Evolutionary conservation across 2,888 invertebrate species (phyloP).

Genomic region (Philereme vetulata): DNA sequence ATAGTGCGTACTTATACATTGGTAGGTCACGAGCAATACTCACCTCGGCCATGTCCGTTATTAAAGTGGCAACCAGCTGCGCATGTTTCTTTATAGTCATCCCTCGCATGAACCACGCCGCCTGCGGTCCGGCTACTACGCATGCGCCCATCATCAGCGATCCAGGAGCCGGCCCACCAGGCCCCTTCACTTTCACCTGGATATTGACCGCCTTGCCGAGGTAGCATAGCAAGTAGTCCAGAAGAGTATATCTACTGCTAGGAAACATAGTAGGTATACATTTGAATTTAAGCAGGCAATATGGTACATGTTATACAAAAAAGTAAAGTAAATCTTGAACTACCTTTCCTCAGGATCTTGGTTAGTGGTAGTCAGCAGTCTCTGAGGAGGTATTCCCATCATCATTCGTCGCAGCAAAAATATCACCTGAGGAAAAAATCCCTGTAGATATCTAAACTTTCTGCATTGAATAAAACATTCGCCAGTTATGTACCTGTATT

Average conservation of each 20-base stretch:
- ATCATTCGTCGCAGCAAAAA: constrained; percentile 93
- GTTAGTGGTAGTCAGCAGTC: constrained; percentile 90
- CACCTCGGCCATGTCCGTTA: constrained; percentile 97
- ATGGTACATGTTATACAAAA: too few relatives aligned
- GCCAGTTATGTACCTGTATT: too few relatives aligned
- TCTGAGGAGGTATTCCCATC: constrained; percentile 94
- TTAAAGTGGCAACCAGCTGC: constrained; percentile 92
- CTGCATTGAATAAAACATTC: too few relatives aligned
- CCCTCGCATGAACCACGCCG: constrained; percentile 94
- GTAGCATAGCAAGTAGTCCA: constrained; percentile 95
- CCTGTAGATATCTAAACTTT: neutral
- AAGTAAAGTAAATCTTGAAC: neutral
- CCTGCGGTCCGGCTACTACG: constrained; percentile 60
- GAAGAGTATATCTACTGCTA: constrained; percentile 86
- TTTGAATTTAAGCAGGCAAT: neutral
- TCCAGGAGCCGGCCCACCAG: constrained; percentile 57
- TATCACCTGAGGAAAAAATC: constrained; percentile 85
- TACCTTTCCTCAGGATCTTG: constrained; percentile 71
- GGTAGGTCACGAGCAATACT: constrained; percentile 43
- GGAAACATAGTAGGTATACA: neutral
- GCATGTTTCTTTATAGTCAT: constrained; percentile 93
- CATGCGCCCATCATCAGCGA: constrained; percentile 83
- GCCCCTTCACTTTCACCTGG: constrained; percentile 89
- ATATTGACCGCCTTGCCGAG: constrained; percentile 95
- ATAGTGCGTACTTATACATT: too few relatives aligned